A percentile compares a stretch with the other conserved stretches of the same genome.
Conservation (phyloP, 2,888 invertebrate species). For the Euzetes globulus region DNA sequence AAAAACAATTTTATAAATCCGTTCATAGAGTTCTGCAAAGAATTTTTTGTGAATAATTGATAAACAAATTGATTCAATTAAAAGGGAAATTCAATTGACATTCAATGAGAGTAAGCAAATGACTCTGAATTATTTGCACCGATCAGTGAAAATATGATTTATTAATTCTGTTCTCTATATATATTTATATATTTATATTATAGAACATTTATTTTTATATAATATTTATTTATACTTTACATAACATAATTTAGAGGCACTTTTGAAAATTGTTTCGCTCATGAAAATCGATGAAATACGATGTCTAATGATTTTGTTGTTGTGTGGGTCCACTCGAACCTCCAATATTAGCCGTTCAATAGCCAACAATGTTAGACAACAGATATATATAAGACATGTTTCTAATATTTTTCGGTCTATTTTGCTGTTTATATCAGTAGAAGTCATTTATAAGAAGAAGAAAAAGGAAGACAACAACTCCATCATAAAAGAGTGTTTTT, state of each 20-base stretch:
- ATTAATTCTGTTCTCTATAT: not conserved
- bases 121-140: not conserved
- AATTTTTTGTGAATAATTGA: not conserved
- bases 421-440: not conserved
- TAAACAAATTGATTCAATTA: not conserved
- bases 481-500: not conserved
- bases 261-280: not conserved
- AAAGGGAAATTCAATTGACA: not conserved
- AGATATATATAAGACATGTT: no score
- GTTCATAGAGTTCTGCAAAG: conserved; percentile 1
- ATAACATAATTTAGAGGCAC: conserved; percentile 1
- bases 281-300: not conserved
- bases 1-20: not conserved
- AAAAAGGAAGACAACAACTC: not conserved
- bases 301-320: no score
- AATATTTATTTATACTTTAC: not conserved
- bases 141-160: conserved; percentile 11
- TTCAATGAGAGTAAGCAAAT: not conserved
- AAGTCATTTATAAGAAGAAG: not conserved
- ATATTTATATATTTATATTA: not conserved
- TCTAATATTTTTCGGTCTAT: no score
- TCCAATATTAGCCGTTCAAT: not conserved
- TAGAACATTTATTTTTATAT: no score
- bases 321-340: not conserved
- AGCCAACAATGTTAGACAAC: no score